Percentiles rank a stretch among this genome's conserved stretches.
Evolutionary conservation across 2,797 vertebrate genomes (phyloP).

Genomic region (Atherinosoma microstoma): DNA sequence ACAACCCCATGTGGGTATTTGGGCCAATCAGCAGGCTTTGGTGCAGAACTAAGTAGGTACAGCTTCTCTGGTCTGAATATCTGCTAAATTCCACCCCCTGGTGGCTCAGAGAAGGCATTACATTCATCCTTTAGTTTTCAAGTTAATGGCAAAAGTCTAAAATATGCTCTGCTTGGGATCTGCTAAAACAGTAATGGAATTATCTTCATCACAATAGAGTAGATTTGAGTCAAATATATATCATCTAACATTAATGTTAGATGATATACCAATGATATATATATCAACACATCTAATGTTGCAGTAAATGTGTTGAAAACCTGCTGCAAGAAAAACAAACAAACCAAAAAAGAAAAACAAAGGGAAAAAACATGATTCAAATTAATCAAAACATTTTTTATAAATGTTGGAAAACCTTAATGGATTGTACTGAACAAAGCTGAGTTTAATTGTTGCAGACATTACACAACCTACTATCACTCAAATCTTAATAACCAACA

Average conservation of each 20-base stretch:
- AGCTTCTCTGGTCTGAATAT: constrained; percentile 8
- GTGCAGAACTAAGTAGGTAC: constrained; percentile 66
- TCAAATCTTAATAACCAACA: not conserved
- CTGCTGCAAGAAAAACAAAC: not conserved
- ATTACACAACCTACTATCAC: not conserved
- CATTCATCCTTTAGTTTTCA: not conserved
- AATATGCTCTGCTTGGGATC: not conserved
- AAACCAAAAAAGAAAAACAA: too few species aligned
- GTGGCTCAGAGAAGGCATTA: constrained; percentile 29
- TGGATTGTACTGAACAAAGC: not conserved
- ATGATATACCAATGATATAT: too few species aligned
- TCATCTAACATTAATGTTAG: not conserved
- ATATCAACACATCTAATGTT: too few species aligned
- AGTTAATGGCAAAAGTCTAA: not conserved
- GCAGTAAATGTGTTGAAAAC: not conserved
- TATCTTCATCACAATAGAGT: not conserved
- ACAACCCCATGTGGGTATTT: constrained; percentile 67
- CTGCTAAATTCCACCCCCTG: constrained; percentile 52
- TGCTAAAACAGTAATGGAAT: not conserved
- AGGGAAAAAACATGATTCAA: not conserved
- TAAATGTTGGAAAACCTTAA: not conserved
- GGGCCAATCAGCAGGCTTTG: constrained; percentile 80
- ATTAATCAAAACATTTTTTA: not conserved
- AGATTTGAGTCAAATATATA: not conserved
- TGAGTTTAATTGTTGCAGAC: not conserved